Conservation (phyloP, 2,888 invertebrate genomes). For the Hedychridium roseum region DNA sequence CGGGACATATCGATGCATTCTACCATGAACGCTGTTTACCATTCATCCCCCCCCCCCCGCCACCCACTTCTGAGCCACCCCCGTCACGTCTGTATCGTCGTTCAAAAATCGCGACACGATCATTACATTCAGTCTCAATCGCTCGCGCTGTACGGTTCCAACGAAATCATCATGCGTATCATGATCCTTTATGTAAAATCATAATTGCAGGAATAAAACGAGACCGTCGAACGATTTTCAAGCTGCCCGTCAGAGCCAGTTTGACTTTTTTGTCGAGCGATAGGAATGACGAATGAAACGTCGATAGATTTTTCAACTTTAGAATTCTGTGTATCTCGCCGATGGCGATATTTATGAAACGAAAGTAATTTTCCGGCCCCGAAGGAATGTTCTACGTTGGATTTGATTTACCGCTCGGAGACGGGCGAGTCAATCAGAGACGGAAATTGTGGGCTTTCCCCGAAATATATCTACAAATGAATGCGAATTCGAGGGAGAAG, state of each 20-base stretch:
- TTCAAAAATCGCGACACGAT: not conserved
- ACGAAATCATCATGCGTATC: not conserved
- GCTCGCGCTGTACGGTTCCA: no score
- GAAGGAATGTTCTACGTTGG: not conserved
- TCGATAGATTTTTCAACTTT: no score
- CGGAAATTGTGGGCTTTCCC: slow-evolving; percentile 29
- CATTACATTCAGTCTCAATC: no score
- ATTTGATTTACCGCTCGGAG: slow-evolving; percentile 17
- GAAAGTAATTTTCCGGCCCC: slow-evolving; percentile 9
- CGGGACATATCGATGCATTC: slow-evolving; percentile 46
- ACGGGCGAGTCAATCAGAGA: slow-evolving; percentile 18
- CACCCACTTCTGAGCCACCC: slow-evolving; percentile 29
- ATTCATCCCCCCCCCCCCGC: slow-evolving; percentile 35
- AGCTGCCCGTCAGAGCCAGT: no score
- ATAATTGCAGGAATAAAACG: no score
- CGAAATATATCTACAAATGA: no score
- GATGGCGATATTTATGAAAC: no score
- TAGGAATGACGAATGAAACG: no score
- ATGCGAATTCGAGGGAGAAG: no score
- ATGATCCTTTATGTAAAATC: not conserved
- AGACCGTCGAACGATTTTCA: no score
- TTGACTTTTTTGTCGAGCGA: no score
- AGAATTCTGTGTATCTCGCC: no score
- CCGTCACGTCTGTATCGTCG: slow-evolving; percentile 37
- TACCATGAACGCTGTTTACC: slow-evolving; percentile 44